phyloP scores from a whole-genome alignment of 2,888 invertebrate species.

The Cerceris rybyensis region DNA sequence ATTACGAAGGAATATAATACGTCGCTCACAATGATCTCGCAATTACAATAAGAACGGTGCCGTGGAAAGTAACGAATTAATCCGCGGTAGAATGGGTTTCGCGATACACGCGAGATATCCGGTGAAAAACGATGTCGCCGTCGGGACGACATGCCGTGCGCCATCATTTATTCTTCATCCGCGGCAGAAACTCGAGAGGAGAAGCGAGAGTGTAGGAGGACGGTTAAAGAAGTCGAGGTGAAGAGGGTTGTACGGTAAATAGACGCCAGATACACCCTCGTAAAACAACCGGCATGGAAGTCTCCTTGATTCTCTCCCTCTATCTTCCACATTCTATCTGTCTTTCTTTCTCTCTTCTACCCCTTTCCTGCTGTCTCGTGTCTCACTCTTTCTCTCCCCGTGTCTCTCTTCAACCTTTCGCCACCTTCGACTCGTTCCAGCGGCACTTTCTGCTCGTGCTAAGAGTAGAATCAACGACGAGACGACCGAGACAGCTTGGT shows the following conservation, averaged over 20 bases:
- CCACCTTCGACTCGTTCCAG: slow-evolving; percentile 27
- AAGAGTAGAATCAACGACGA: slow-evolving; percentile 11
- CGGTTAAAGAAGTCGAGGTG: slow-evolving; percentile 27
- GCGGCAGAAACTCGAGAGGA: slow-evolving; percentile 20
- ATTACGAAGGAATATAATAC: no score
- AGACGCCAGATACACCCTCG: slow-evolving; percentile 68
- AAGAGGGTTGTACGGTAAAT: slow-evolving; percentile 55
- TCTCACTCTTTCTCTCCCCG: no score
- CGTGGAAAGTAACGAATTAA: slow-evolving; percentile 21
- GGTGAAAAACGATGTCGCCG: slow-evolving; percentile 48
- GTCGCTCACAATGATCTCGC: no score
- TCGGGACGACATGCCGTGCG: slow-evolving; percentile 24
- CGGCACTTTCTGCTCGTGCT: slow-evolving; percentile 8
- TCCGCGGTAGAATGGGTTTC: neutral
- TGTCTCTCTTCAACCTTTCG: slow-evolving; percentile 17
- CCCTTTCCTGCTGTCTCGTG: no score
- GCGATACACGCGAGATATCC: slow-evolving; percentile 12
- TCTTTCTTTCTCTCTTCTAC: no score
- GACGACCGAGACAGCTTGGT: slow-evolving; percentile 1
- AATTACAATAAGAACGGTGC: neutral
- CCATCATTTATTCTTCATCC: slow-evolving; percentile 50
- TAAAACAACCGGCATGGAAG: slow-evolving; percentile 71
- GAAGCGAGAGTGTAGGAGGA: slow-evolving; percentile 5
- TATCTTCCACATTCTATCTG: no score
- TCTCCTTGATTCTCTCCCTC: slow-evolving; percentile 23